phyloP scores from a whole-genome alignment of 2,888 invertebrate species.

The Lithophane leautieri region DNA sequence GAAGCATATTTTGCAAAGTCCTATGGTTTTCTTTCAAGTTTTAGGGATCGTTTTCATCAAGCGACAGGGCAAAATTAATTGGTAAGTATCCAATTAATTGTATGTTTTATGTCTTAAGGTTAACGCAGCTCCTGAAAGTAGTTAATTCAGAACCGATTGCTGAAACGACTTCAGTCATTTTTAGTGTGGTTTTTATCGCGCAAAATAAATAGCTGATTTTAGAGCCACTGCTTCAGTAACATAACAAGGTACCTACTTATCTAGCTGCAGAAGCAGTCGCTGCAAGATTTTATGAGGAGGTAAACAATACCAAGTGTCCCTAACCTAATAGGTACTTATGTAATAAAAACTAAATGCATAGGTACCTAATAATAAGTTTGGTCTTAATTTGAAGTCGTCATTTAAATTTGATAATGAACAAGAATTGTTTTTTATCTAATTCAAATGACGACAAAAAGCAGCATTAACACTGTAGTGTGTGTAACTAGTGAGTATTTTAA shows the following conservation, averaged over 20 bases:
- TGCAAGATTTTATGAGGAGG: not conserved
- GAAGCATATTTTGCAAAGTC: not conserved
- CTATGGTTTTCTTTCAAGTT: not conserved
- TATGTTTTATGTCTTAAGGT: not conserved
- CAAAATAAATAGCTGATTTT: not conserved
- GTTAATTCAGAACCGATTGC: not conserved
- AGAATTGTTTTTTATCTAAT: not conserved
- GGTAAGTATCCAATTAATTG: not conserved
- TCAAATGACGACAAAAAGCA: not conserved
- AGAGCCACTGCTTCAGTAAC: no score
- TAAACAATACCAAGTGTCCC: not conserved
- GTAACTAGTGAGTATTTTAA: conserved; percentile 18
- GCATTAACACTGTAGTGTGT: not conserved
- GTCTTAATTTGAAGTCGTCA: no score
- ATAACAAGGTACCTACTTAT: not conserved
- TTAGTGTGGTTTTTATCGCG: not conserved
- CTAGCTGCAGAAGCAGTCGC: not conserved
- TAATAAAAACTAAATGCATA: not conserved
- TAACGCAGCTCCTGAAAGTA: not conserved
- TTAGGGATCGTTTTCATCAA: not conserved
- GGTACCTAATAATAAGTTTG: not conserved
- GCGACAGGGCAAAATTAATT: not conserved
- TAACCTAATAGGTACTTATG: no score
- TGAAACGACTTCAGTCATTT: no score
- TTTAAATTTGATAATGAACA: not conserved